phyloP scores from a whole-genome alignment of 2,888 invertebrate genomes.

The Eupithecia insigniata region DNA sequence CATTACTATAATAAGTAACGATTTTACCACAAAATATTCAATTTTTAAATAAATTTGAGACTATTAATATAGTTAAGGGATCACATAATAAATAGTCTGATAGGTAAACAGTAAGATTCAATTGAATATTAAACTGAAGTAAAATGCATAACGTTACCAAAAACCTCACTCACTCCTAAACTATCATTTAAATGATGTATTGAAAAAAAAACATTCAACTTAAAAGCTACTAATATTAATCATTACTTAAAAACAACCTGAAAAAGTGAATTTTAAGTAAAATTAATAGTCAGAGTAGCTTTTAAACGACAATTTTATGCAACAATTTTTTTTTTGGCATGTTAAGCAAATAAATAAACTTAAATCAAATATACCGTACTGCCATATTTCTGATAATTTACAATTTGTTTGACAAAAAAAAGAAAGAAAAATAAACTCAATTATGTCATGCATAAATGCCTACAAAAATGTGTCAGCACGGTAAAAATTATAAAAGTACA shows the following conservation, averaged over 20 bases:
- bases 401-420: neutral
- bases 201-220: neutral
- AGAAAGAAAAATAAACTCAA: neutral
- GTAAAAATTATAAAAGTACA: neutral
- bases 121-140: neutral
- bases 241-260: neutral
- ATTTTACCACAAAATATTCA: conserved; percentile 20
- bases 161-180: neutral
- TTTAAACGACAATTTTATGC: neutral
- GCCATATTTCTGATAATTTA: conserved; percentile 1
- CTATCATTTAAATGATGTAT: neutral
- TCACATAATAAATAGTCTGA: conserved; percentile 1
- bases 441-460: neutral
- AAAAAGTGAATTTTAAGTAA: neutral
- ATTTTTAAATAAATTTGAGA: conserved; percentile 7
- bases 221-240: neutral
- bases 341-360: neutral
- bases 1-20: conserved; percentile 35
- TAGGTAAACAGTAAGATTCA: neutral
- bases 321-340: neutral
- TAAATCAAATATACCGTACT: neutral
- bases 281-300: neutral
- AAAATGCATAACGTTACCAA: conserved; percentile 21
- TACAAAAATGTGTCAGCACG: neutral
- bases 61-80: neutral